Base-by-base conservation (phyloP, 2,797 vertebrate species). In the Mastacembelus armatus region DNA sequence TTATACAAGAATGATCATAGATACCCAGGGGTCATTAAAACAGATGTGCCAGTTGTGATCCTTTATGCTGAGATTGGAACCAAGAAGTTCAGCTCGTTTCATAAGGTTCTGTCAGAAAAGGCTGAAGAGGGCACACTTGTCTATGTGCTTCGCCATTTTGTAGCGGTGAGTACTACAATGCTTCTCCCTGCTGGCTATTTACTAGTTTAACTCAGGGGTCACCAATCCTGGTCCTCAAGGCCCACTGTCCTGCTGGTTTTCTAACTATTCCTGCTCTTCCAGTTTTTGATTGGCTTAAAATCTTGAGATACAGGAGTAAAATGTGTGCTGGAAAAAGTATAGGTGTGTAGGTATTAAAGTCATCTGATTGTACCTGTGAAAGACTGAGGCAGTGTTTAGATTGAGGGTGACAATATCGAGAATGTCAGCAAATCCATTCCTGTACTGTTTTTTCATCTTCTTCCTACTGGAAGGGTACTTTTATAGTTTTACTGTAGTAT, bases 1-100 rank as follows among this genome's bases (percentile, higher is more conserved):
- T 88, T 99, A 50, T 97, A 95, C 90, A 96, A 96, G 89, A 93
- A 85, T 36, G 98, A 99, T 78, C 98, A 98, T 88, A 95, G 80
- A 75, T 98, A 95, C 85, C 96, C 96, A 35, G 38, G 93, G 39
- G 61, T 89, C 38, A 95, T 93, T 79, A 92, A 92, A 61, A 92
- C 94, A 3, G 92, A 93, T 10, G 85, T 91, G 29, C 96, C 96
- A 4, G 89, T 98, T 36, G 92, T 94, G 78, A 87, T 99, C 84
- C 95, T 99, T 10, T 99, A 99, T 82, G 97, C 96, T 52, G 96
- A 99, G 94, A 92, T 99, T 22, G 98, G 98, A 74, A 99, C 96
- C 0, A 97, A 94, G 87, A 93, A 91, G 30, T 99, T 99, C 73
- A 91, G 77, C 51, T 90, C 88, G 40, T 98, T 99, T 89, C 98